phyloP scores from a whole-genome alignment of 2,797 vertebrate genomes.

The Jordanella pulchra region DNA sequence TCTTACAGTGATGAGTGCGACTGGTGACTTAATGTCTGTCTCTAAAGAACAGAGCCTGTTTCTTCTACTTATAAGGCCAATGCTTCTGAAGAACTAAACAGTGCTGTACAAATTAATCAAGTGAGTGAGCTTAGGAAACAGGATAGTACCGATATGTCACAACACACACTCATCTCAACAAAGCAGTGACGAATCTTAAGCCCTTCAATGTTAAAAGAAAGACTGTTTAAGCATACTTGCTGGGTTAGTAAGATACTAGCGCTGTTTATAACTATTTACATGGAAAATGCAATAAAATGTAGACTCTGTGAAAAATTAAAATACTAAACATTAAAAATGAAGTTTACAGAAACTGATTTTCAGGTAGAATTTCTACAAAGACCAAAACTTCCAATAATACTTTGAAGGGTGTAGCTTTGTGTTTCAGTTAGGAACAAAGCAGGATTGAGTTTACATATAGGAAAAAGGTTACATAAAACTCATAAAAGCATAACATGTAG shows the following conservation, averaged over 20 bases:
- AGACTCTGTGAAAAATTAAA: neutral
- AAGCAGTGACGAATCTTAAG: neutral
- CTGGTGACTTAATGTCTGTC: constrained; percentile 39
- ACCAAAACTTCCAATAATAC: neutral
- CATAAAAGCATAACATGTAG: neutral
- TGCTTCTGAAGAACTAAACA: constrained; percentile 48
- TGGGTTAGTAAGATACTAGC: neutral
- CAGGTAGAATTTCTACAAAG: neutral
- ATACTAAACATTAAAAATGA: neutral
- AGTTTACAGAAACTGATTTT: neutral
- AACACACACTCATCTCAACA: constrained; percentile 10
- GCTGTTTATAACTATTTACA: neutral
- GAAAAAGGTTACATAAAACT: neutral
- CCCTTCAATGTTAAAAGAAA: neutral
- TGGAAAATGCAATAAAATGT: constrained; percentile 47
- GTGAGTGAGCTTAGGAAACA: constrained; percentile 19
- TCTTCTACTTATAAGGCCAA: constrained; percentile 74
- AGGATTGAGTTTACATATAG: neutral
- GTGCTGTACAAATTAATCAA: constrained; percentile 27
- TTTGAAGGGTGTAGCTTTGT: neutral
- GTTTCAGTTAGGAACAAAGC: neutral
- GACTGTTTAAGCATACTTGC: constrained; percentile 26
- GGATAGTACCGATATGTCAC: constrained; percentile 9
- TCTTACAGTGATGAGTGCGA: constrained; percentile 39
- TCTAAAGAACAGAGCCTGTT: constrained; percentile 27